Evolutionary conservation across 2,113 vertebrate species (phyloP).

Genomic region (Hyperopisus bebe): DNA sequence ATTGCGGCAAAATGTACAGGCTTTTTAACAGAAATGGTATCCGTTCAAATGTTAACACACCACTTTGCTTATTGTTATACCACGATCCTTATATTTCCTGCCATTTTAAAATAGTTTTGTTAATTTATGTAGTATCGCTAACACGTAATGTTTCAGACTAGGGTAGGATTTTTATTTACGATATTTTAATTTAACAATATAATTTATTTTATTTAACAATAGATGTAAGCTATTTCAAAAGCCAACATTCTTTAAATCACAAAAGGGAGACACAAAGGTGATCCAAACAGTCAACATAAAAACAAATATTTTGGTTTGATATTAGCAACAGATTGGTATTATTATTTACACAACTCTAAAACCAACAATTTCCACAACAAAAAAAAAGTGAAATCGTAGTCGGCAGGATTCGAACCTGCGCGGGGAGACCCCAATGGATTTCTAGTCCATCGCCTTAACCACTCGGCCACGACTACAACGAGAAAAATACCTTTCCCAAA

Average conservation of each 20-base stretch:
- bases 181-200: no score
- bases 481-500: neutral
- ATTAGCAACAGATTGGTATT: neutral
- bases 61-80: neutral
- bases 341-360: neutral
- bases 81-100: neutral
- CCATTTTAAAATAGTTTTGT: neutral
- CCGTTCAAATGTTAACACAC: neutral
- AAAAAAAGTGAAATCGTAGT: conserved; percentile 53
- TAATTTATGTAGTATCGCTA: neutral
- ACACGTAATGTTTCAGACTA: neutral
- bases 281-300: neutral
- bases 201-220: neutral
- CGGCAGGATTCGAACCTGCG: conserved; percentile 86
- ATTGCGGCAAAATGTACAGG: neutral
- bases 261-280: neutral
- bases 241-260: neutral
- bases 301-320: neutral
- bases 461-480: conserved; percentile 75
- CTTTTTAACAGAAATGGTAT: neutral
- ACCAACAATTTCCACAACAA: no score
- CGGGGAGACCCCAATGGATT: conserved; percentile 73
- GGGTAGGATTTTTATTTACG: neutral
- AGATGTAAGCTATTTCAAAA: neutral
- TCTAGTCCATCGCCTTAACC: conserved; percentile 77